Percentiles rank a stretch among this genome's conserved stretches.
phyloP scores from a whole-genome alignment of 37 sponge, comb jelly and placozoan species.

The Ianthella basta region DNA sequence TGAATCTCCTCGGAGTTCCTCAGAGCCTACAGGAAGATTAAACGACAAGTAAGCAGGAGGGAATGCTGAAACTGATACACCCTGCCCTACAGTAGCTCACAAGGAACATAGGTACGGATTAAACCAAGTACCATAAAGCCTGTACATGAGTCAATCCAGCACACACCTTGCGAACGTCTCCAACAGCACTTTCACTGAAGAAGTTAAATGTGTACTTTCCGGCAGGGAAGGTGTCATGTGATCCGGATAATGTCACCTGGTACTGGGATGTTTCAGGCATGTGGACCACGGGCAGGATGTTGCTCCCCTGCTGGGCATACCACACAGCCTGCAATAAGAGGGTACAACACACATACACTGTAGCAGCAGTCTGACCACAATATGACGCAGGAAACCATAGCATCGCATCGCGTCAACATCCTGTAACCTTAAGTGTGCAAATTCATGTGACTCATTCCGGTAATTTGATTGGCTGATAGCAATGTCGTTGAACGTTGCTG shows the following conservation, averaged over 20 bases:
- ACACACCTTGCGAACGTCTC: slow-evolving; percentile 71
- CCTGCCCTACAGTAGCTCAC: background rate
- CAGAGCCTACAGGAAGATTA: slow-evolving; percentile 41
- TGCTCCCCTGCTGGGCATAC: slow-evolving; percentile 34
- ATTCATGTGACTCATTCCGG: too few relatives aligned
- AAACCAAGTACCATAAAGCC: background rate
- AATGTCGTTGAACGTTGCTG: too few relatives aligned
- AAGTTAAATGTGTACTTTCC: slow-evolving; percentile 66
- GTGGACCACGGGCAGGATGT: slow-evolving; percentile 52
- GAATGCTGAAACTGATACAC: background rate
- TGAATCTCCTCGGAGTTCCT: slow-evolving; percentile 60
- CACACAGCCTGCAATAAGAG: slow-evolving; percentile 1
- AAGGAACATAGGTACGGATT: background rate
- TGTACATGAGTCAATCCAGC: background rate
- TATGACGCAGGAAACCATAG: too few relatives aligned
- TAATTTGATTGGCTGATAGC: too few relatives aligned
- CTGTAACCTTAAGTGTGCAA: too few relatives aligned
- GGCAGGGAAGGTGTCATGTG: background rate
- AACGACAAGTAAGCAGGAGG: background rate
- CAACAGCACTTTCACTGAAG: slow-evolving; percentile 64
- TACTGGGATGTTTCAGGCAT: slow-evolving; percentile 46
- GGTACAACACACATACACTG: too few relatives aligned
- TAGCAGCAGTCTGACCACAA: too few relatives aligned
- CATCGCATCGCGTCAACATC: too few relatives aligned
- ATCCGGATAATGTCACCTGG: slow-evolving; percentile 57